phyloP scores from a whole-genome alignment of 1,140 invertebrate genomes.

The Drosophila tristis region DNA sequence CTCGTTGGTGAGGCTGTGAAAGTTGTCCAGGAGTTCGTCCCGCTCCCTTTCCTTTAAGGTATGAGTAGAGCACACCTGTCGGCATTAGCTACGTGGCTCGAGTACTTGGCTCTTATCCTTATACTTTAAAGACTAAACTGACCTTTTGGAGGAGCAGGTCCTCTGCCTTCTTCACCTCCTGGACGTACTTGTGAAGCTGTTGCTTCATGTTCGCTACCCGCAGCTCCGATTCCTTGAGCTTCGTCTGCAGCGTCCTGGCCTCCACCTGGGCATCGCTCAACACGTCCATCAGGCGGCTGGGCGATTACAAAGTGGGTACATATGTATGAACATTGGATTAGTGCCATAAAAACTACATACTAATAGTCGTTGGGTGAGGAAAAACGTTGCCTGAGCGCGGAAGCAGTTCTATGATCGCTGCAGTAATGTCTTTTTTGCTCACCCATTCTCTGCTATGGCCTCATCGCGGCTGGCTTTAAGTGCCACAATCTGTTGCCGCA shows the following conservation, averaged over 20 bases:
- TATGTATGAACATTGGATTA: background rate
- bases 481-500: slow-evolving; percentile 75
- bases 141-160: slow-evolving; percentile 87
- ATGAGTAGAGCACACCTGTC: slow-evolving; percentile 51
- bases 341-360: slow-evolving; percentile 39
- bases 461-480: slow-evolving; percentile 78
- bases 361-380: slow-evolving; percentile 35
- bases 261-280: slow-evolving; percentile 84
- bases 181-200: slow-evolving; percentile 88
- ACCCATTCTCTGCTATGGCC: slow-evolving; percentile 81
- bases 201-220: slow-evolving; percentile 87
- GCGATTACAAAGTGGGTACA: slow-evolving; percentile 20
- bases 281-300: slow-evolving; percentile 67
- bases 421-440: slow-evolving; percentile 52
- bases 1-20: slow-evolving; percentile 87
- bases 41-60: slow-evolving; percentile 87
- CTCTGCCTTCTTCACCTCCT: slow-evolving; percentile 87
- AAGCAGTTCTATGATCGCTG: slow-evolving; percentile 50
- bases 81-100: slow-evolving; percentile 5
- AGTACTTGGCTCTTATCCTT: slow-evolving; percentile 15
- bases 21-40: slow-evolving; percentile 88
- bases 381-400: slow-evolving; percentile 32
- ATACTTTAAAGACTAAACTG: slow-evolving; percentile 13
- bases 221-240: slow-evolving; percentile 85
- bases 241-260: slow-evolving; percentile 84